Base-by-base conservation (phyloP, 2,113 vertebrate species). In the Tupaia chinensis region DNA sequence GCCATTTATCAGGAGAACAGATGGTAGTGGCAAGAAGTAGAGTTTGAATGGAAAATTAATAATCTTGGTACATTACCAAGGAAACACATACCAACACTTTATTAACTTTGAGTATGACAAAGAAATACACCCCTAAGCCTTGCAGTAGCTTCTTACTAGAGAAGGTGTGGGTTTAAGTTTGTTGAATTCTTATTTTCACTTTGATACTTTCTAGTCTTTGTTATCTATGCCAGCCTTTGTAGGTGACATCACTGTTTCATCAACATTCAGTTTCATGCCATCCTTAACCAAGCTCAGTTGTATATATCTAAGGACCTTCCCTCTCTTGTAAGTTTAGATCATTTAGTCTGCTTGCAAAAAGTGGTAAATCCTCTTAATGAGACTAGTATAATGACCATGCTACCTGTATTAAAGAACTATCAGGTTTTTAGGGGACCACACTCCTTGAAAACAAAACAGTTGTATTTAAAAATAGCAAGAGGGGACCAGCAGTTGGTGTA, bases 401-500 rank as follows among this genome's bases (percentile, higher is more conserved):
- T 32, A 2, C 63, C 54, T 69, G 8, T 68, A 4, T 65, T 63
- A 27, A 63, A 73, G 34, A 87, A 65, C 44, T 20, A 2, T 60
- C 27, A 34, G 29, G 7, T 58, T 87, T 79, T 17, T 84, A 25
- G 79, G 60, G 54, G 68, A 86, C 69, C 2, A 9, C 11, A 74
- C 23, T 79, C 32, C 27, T 32, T 34, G 58, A 74, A 87, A 95
- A 68, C 69, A 95, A 95, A 89, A 53, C 61, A 79, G 58, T 73
- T 44, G 22, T 60, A 9, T 79, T 58, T 72, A 79, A 65, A 89
- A 87, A 56, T 68, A 81, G 34, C 85, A 58, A 87, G 70, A 61
- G 58, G 44, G 44, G 44, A 44, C 44, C 44, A 44, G 44, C 44
- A 44, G 44, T 44, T 44, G 44, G 44, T 44, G 44, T 44, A 44